A percentile compares a stretch with the other conserved stretches of the same genome.
phyloP scores from a whole-genome alignment of 2,113 vertebrate species.

The Callipepla squamata region DNA sequence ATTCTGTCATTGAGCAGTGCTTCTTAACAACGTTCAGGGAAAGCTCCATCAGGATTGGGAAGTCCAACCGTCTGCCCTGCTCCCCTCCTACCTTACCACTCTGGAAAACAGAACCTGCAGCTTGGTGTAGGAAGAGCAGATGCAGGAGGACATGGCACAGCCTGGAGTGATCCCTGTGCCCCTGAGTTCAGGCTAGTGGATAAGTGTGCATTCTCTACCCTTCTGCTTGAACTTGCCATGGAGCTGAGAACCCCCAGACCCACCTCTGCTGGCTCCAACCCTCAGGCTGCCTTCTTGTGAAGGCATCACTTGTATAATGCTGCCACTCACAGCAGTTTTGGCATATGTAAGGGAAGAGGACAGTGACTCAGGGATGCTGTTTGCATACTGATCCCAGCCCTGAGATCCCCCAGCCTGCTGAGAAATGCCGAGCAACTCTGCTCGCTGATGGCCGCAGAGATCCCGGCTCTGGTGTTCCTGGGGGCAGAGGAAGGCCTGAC shows the following conservation, averaged over 20 bases:
- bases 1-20: not conserved
- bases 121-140: not conserved
- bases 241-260: not conserved
- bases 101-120: not conserved
- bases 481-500: not conserved
- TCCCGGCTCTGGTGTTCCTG: not conserved
- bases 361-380: rapidly evolving
- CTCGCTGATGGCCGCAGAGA: rapidly evolving
- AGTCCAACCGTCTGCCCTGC: not conserved
- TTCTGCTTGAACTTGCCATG: rapidly evolving
- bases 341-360: not conserved
- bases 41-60: not conserved
- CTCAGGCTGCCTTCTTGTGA: rapidly evolving
- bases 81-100: not conserved
- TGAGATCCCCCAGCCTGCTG: not conserved
- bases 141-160: not conserved
- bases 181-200: rapidly evolving
- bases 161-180: not conserved
- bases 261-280: not conserved
- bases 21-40: not conserved
- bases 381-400: not conserved
- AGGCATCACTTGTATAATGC: not conserved
- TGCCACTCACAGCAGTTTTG: not conserved
- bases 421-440: rapidly evolving
- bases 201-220: too few species aligned